These are phyloP conservation scores for Leptinotarsa defecta DNA, from an alignment of 1,140 invertebrate genomes.

Conservation along the genomic window DNA sequence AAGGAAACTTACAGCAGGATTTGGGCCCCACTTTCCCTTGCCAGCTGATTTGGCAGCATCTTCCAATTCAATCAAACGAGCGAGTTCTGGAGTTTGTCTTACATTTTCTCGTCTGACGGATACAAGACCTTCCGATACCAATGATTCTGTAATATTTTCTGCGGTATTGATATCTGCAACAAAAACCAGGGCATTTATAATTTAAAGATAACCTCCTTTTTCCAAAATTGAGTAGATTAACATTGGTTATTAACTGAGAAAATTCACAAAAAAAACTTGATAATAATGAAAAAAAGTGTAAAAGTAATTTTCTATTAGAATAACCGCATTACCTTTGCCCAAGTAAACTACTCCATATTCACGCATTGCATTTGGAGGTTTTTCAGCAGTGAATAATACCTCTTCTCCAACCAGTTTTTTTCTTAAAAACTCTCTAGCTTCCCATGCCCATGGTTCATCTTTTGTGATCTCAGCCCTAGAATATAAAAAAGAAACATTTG, in stretches of 20 bases:
- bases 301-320: neutral
- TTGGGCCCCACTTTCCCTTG: conserved; percentile 79
- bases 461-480: conserved; percentile 67
- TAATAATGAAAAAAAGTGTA: neutral
- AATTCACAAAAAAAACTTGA: neutral
- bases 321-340: conserved; percentile 70
- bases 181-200: neutral
- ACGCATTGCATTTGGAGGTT: conserved; percentile 72
- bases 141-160: conserved; percentile 85
- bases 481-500: neutral
- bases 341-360: conserved; percentile 89
- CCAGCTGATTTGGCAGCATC: conserved; percentile 83
- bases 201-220: too few relatives aligned
- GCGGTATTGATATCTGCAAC: conserved; percentile 67
- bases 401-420: conserved; percentile 91
- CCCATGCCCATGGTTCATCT: conserved; percentile 96
- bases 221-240: too few relatives aligned
- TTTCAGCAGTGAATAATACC: conserved; percentile 79
- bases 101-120: conserved; percentile 80
- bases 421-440: conserved; percentile 90
- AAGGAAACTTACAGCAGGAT: neutral
- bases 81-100: conserved; percentile 68
- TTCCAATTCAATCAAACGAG: conserved; percentile 83
- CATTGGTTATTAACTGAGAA: too few relatives aligned
- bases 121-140: conserved; percentile 87